These are phyloP conservation scores for Takifugu bimaculatus DNA, from an alignment of 2,113 vertebrate genomes.

Conservation along the genomic window DNA sequence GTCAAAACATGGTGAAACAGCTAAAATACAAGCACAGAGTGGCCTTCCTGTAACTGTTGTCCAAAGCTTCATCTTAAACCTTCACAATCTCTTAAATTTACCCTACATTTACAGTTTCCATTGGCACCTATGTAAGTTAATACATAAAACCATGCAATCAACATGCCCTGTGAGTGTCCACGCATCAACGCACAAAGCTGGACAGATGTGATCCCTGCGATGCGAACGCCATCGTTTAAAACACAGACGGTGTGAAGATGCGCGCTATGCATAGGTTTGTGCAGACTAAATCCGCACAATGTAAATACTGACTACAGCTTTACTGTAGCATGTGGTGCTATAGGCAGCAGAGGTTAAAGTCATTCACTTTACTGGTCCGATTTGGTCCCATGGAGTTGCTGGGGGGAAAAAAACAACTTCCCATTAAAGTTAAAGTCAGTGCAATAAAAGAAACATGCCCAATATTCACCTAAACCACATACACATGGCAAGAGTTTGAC, in stretches of 20 bases:
- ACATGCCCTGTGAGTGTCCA: constrained; percentile 33
- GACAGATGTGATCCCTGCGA: constrained; percentile 11
- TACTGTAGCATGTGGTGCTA: constrained; percentile 16
- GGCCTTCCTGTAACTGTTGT: no score
- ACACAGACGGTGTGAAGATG: constrained; percentile 39
- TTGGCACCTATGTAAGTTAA: constrained; percentile 23
- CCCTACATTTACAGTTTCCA: constrained; percentile 1
- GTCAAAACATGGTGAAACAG: no score
- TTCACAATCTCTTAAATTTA: constrained; percentile 5
- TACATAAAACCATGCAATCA: constrained; percentile 52
- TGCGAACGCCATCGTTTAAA: constrained; percentile 33
- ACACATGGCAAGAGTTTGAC: constrained; percentile 21
- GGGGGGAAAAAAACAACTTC: constrained; percentile 4
- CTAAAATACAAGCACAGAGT: no score
- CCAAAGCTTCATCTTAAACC: no score
- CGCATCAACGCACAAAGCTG: constrained; percentile 22
- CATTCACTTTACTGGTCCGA: constrained; percentile 23
- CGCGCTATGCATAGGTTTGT: constrained; percentile 51
- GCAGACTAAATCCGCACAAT: constrained; percentile 37
- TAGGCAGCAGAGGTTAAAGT: constrained; percentile 42
- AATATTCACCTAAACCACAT: constrained; percentile 17
- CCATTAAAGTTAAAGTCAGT: constrained; percentile 15
- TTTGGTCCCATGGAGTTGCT: constrained; percentile 50
- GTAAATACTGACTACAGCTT: constrained; percentile 35
- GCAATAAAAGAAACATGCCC: constrained; percentile 12